Evolutionary conservation across 2,888 invertebrate genomes (phyloP), one percentile per base, ranked within the genome.

Genomic region (Leistus spinibarbis): DNA sequence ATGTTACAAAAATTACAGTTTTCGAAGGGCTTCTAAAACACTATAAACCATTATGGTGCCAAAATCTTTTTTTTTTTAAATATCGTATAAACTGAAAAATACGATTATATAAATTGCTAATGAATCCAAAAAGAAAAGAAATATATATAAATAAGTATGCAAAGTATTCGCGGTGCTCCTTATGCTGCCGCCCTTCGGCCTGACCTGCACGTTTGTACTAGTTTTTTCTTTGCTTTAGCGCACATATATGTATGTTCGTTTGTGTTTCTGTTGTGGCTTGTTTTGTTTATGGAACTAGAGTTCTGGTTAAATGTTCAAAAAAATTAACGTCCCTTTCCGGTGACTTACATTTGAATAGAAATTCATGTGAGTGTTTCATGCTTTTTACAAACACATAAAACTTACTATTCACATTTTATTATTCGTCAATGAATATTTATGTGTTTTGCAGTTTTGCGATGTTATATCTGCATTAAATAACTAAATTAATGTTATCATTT

Each of bases 311-410:
- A 57, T 60, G 69, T 69, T 60, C 19, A 68, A 60, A 69, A 69
- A 69, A 69, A 69, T 69, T 69, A 24, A 57, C 19, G 69, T 40
- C 60, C 69, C 60, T 69, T 69, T 69, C 69, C 69, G 57, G 69
- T 68, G 60, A 60, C 20, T 56, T 57, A 24, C 69, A 69, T 69
- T 69, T 69, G 69, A 69, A 69, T 69, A 69, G 57, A 3, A 40
- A 10, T 40, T 40, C 27, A 27, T 40, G 13, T 40, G 40, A 40
- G 40, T 40, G 40, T 40, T 40, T 40, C 40, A 10, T 40, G 40
- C 10, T 40, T 40, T 40, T 4, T 40, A 40, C 13, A 40, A 40
- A 40, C 40, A 40, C 10, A 40, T 40, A 40, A 40, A 7, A 40
- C 13, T 40, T 13, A 40, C 13, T 40, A 40, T 40, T 13, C 7